These are phyloP conservation scores for Erannis defoliaria DNA, from an alignment of 2,888 invertebrate genomes.

Conservation along the genomic window DNA sequence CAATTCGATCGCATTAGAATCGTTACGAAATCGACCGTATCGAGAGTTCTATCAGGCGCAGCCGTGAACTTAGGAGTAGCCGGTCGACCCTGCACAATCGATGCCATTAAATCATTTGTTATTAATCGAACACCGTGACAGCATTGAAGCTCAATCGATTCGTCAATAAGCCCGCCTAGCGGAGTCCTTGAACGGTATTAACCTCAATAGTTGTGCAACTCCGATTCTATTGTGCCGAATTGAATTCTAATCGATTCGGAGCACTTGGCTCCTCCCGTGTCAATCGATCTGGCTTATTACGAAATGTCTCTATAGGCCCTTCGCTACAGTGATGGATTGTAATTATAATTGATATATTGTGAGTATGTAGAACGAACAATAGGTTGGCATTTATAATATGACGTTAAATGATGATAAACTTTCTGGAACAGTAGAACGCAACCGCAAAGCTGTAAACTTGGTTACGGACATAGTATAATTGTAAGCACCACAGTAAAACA, in stretches of 20 bases:
- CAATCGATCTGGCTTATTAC: constrained; percentile 65
- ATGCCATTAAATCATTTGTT: constrained; percentile 66
- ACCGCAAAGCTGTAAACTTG: neutral
- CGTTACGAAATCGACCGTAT: constrained; percentile 64
- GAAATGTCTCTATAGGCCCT: constrained; percentile 60
- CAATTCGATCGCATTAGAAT: constrained; percentile 61
- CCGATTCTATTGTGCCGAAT: constrained; percentile 69
- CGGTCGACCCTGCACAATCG: constrained; percentile 60
- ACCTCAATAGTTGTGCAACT: constrained; percentile 70
- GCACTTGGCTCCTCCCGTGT: constrained; percentile 66
- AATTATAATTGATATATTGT: constrained; percentile 66
- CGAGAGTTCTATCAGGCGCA: constrained; percentile 59
- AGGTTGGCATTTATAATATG: constrained; percentile 45
- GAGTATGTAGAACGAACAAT: constrained; percentile 58
- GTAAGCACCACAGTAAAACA: neutral
- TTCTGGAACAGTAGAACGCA: constrained; percentile 5
- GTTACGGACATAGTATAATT: neutral
- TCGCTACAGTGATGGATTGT: constrained; percentile 67
- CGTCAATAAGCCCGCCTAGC: constrained; percentile 55
- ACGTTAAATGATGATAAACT: constrained; percentile 33
- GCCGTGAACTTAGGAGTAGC: constrained; percentile 65
- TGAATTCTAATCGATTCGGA: constrained; percentile 69
- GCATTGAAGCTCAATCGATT: constrained; percentile 60
- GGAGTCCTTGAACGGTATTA: constrained; percentile 78
- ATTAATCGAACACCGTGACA: constrained; percentile 66